Base-by-base conservation (phyloP, 1,140 invertebrate genomes). In the Polypedilum pembai region DNA sequence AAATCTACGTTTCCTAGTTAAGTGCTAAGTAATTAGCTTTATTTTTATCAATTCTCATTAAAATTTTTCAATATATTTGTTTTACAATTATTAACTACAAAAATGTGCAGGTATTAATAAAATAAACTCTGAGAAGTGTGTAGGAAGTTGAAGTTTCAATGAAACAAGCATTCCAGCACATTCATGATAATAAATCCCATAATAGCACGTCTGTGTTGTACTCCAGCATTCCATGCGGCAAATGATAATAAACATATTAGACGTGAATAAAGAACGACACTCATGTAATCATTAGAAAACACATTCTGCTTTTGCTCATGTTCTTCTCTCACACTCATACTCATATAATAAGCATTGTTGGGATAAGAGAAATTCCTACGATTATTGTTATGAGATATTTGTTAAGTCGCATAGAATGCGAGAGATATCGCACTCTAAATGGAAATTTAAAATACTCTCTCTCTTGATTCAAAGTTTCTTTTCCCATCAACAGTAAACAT, bases 211-310 rank as follows among this genome's bases (percentile, higher is more conserved):
- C 20, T 69, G 65, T 69, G 65, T 33, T 33, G 24, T 33, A 33
- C n/a, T 69, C 20, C 65, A 20, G 17, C 65, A 18, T 69, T 69
- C 20, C 7, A 8, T 8, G 17, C 17, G 8, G 65, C 18, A 21
- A 20, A 20, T 69, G 65, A 69, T 69, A 69, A 69, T 69, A 69
- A 69, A 69, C 65, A 69, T 69, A 18, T 69, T 69, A 69, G 65
- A 69, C 65, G 65, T 69, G 65, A 69, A 69, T 69, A 69, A 69
- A 69, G 17, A 69, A 8, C 17, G 18, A 69, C 17, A 69, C 18
- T 69, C 17, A 69, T 69, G 65, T 69, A 69, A 69, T 69, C 65
- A 69, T 18, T 69, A 18, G 65, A 5, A 69, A 69, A 69, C 65
- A 69, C 65, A 69, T 69, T 69, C 24, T 33, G 24, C 24, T 33